Base-by-base conservation (phyloP, 1,140 invertebrate genomes). In the Drosophila littoralis region DNA sequence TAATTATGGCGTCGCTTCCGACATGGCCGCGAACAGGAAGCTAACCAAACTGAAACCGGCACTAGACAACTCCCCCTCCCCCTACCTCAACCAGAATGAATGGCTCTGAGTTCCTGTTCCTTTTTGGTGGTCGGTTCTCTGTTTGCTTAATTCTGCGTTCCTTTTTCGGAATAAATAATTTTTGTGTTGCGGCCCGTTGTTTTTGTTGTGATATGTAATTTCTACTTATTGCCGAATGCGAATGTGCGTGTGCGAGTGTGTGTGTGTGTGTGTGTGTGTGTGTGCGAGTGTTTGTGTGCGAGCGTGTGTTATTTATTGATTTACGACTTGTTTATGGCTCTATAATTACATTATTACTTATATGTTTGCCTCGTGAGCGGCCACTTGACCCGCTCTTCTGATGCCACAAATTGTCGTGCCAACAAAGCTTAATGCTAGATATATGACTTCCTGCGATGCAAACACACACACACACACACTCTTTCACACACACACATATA, bases 341-440 rank as follows among this genome's bases (percentile, higher is more conserved):
- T 71, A 83, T 83, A 88, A 88, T 88, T 88, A 88, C 77, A 75
- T 89, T 88, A 82, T 85, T 79, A 86, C 75, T 76, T 79, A 64
- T 67, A 70, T 78, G 65, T 28, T 43, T 48, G 46, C 4, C 52
- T 40, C 71, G 70, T 72, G 52, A 32, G 51, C 35, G 65, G 32
- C 17, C 60, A 13, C 7, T 61, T 9, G 10, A 32, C 58, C 17
- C 36, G 5, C 43, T 50, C 60, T 1, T 50, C 35, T n/a, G 7
- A 38, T 54, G 40, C 58, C 42, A 38, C 64, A 79, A 82, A 79
- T 79, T 66, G 76, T 67, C 71, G 51, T 69, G 72, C 67, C 76
- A 71, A 81, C 81, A 77, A 60, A 66, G 69, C 76, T 35, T 70
- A 85, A 81, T 77, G 69, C 67, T 52, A 59, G 50, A 61, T 73